Evolutionary conservation across 2,888 invertebrate species (phyloP), one percentile per base, ranked within the genome.

Genomic region (Oscheius sp.): DNA sequence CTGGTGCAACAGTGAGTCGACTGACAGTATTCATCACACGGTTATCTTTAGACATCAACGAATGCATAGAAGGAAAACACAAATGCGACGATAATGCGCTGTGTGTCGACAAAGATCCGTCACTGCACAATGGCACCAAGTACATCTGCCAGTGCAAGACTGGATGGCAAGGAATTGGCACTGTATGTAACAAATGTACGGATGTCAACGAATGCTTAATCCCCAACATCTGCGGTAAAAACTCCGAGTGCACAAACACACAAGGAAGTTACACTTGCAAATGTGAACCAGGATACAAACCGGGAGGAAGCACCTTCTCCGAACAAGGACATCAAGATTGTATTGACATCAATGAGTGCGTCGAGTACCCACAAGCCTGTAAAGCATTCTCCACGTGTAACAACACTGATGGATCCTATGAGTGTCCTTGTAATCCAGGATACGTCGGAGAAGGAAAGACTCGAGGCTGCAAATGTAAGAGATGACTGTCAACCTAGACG

Each of bases 181-280:
- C 72, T 1, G 41, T n/a, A 12, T 72, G 72, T 21, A 16, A 12
- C 13, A 64, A 53, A 9, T 72, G 72, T 55, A 27, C 18, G 45
- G 66, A 96, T 89, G 91, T 95, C 49, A 93, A 96, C 89, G 96
- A 96, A 88, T 96, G 96, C 87, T 91, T 92, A 1, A 49, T n/a
- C 12, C 69, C 69, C 43, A 18, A 13, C 13, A 49, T 70, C n/a
- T 70, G 70, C 21, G 70, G 61, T 6, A 1, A 45, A 1, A 29
- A 49, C 29, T 49, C 70, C 1, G 25, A 61, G 6, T 70, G 70
- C 25, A 61, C 41, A 18, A 59, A 70, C 61, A 45, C 46, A 6
- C 46, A 27, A 16, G 70, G 70, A 27, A 45, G 29, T 41, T 84
- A 83, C 72, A 76, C 72, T 16, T 86, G 84, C 75, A 76, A 76